Evolutionary conservation across 2,797 vertebrate species (phyloP), one percentile per base, ranked within the genome.

Genomic region (Smutsia gigantea): DNA sequence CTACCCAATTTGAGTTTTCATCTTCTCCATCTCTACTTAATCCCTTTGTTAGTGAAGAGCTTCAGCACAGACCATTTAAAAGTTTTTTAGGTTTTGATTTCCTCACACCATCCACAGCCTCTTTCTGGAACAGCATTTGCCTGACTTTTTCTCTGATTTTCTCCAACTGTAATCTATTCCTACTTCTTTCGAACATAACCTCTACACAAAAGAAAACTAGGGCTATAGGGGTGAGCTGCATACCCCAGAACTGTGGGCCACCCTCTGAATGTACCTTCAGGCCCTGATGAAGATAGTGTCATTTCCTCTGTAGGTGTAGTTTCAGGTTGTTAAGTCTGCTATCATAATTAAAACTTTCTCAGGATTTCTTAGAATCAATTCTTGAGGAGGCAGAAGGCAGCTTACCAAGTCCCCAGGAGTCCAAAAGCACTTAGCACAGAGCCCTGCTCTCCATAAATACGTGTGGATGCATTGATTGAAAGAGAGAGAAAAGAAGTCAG

Each of bases 21-120:
- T 84, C 78, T 97, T 95, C 74, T 46, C 64, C 83, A 92, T 96
- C 13, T 29, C 46, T 75, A 37, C 27, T 85, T 97, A 97, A 93
- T 81, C n/a, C 31, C 31, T 85, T 94, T 13, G 74, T 95, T 96
- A 96, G 57, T 59, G 63, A 97, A 71, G 37, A 88, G 46, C 93
- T 95, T 39, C 31, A 86, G 37, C 31, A 96, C 71, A 77, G 82
- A 78, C 11, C 84, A 77, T 86, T 69, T 85, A 75, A 92, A 23
- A 71, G 75, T 46, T 7, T 37, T 61, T 27, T 95, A 81, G 49
- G 71, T 71, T 94, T 77, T 82, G 61, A 91, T 88, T 89, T 94
- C 86, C 42, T 68, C 14, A 85, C 49, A 94, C 53, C 63, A 57
- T 82, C 78, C 75, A 8, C 42, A 8, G 34, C 7, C 72, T 59